Base-by-base conservation (phyloP, 2,888 invertebrate genomes). In the Thymelicus acteon region DNA sequence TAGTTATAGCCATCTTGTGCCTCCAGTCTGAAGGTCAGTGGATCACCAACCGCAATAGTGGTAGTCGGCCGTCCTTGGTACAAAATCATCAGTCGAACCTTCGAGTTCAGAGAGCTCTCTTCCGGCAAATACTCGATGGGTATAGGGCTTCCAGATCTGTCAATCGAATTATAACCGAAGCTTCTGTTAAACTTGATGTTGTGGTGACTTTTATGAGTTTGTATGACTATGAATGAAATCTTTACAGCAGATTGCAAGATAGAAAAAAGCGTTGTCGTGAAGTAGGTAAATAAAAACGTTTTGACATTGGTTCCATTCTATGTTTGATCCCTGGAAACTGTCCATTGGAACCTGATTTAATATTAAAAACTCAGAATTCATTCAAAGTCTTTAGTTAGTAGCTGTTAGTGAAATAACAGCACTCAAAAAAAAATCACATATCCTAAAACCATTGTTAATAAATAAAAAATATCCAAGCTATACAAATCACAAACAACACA, bases 71-170 rank as follows among this genome's bases (percentile, higher is more conserved):
- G 92, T 58, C 98, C 98, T 91, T 98, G 97, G 85, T 98, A 98
- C 61, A 98, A 87, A 78, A 98, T 98, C 92, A 96, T 94, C 74
- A 98, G 88, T 19, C 98, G 95, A 1, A 98, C 97, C 84, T 97
- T 97, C 0, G 98, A 98, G 85, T 98, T 98, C 49, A 98, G 90
- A 0, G 98, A 97, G 80, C 98, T 98, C 85, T 98, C 98, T 13
- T 98, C 98, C 24, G 98, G 98, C 7, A 98, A 92, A 84, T 98
- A 98, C 87, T 98, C 98, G 70, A 98, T 98, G 12, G 98, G 98
- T 75, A 98, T 98, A 0, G 98, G 98, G 81, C 98, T 97, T 77
- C 98, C 98, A 37, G 98, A 97, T 82, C 97, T 97, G 91, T 94
- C 94, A 80, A 94, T 83, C 84, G 92, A 85, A 85, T 90, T 83